These are phyloP conservation scores for Ormyrus labotus DNA, from an alignment of 2,888 invertebrate genomes.

Conservation along the genomic window DNA sequence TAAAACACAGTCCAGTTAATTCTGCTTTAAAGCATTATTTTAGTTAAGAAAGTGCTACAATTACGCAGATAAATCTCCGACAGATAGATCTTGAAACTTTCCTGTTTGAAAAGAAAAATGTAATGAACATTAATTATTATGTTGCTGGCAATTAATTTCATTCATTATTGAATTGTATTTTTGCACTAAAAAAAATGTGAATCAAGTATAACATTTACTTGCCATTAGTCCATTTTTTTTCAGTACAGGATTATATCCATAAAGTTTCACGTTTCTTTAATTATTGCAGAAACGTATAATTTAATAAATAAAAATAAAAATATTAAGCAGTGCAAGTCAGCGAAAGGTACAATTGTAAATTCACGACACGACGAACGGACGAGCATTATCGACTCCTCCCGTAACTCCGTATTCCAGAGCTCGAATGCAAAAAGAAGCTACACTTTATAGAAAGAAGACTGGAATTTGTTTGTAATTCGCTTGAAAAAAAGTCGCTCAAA, in stretches of 20 bases:
- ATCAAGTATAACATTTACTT: not conserved
- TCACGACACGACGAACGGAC: not conserved
- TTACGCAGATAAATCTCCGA: too few species aligned
- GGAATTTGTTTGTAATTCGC: constrained; percentile 46
- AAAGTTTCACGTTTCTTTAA: not conserved
- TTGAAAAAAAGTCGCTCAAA: constrained; percentile 40
- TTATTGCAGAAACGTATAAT: not conserved
- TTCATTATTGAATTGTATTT: not conserved
- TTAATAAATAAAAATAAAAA: not conserved
- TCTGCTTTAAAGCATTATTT: too few species aligned
- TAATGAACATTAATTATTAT: too few species aligned
- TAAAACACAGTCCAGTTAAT: too few species aligned
- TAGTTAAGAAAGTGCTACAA: too few species aligned
- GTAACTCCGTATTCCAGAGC: not conserved
- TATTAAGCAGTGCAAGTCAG: too few species aligned
- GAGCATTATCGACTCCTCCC: not conserved
- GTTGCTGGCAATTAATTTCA: not conserved
- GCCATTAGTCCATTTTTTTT: not conserved
- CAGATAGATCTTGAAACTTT: too few species aligned
- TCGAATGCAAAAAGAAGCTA: constrained; percentile 2
- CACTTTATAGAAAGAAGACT: constrained; percentile 33
- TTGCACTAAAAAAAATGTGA: not conserved
- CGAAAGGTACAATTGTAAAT: not conserved
- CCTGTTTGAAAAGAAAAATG: too few species aligned
- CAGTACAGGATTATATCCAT: too few species aligned